Evolutionary conservation across 1,140 invertebrate genomes (phyloP).

Genomic region (Calliphora vicina): DNA sequence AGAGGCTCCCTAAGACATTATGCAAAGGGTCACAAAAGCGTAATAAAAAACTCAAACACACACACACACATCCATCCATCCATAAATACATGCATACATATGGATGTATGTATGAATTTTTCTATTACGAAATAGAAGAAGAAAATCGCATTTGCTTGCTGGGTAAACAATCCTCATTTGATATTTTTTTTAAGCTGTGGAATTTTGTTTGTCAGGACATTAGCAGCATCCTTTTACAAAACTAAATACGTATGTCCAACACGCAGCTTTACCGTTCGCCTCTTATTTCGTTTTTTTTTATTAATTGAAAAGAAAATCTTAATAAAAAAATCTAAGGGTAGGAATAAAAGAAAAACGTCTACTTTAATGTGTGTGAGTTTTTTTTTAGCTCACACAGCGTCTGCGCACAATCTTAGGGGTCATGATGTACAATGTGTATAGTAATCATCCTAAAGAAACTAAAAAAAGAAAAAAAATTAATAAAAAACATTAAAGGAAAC

Average conservation of each 20-base stretch:
- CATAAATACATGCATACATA: too few species aligned
- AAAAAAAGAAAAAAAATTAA: too few species aligned
- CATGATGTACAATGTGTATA: slow-evolving; percentile 12
- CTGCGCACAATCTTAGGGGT: slow-evolving; percentile 37
- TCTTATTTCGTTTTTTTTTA: slow-evolving; percentile 35
- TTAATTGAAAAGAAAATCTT: slow-evolving; percentile 41
- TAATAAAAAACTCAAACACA: background rate
- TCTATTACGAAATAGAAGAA: background rate
- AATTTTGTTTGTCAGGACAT: slow-evolving; percentile 32
- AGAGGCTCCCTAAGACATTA: slow-evolving; percentile 17
- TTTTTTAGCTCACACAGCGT: slow-evolving; percentile 33
- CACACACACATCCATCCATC: background rate
- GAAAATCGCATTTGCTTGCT: background rate
- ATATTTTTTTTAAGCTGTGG: background rate
- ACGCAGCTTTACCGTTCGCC: background rate
- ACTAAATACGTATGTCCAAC: slow-evolving; percentile 32
- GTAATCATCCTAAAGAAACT: slow-evolving; percentile 13
- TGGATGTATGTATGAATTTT: too few species aligned
- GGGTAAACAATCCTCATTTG: background rate
- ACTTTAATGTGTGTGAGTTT: background rate
- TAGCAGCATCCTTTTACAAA: slow-evolving; percentile 40
- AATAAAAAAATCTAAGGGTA: slow-evolving; percentile 39
- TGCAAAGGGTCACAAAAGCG: slow-evolving; percentile 18
- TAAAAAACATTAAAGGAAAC: slow-evolving; percentile 19
- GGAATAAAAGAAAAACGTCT: slow-evolving; percentile 7